Percentiles rank a stretch among this genome's conserved stretches.
These are phyloP conservation scores for Limulus polyphemus DNA, from an alignment of 2,888 invertebrate species.

Conservation along the genomic window DNA sequence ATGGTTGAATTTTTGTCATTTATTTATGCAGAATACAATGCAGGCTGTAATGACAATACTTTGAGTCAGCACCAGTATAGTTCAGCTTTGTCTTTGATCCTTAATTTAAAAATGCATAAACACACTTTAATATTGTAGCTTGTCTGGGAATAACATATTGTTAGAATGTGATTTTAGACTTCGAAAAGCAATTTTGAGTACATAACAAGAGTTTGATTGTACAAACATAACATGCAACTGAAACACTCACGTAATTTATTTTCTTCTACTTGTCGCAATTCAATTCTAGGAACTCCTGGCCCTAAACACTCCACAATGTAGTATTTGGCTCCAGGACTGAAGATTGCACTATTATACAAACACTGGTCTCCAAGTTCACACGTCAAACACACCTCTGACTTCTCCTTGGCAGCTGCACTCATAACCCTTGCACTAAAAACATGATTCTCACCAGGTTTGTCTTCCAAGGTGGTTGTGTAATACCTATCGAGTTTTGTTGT, in stretches of 20 bases:
- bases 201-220: too few relatives aligned
- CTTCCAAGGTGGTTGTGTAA: slow-evolving; percentile 73
- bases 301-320: not conserved
- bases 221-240: not conserved
- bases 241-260: slow-evolving; percentile 2
- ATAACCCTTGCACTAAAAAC: slow-evolving; percentile 66
- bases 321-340: not conserved
- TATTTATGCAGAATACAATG: too few relatives aligned
- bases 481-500: slow-evolving; percentile 61
- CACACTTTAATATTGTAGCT: too few relatives aligned
- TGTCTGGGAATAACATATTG: too few relatives aligned
- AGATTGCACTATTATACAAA: not conserved
- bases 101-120: too few relatives aligned
- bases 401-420: slow-evolving; percentile 53
- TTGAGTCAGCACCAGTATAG: too few relatives aligned
- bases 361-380: not conserved
- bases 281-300: slow-evolving; percentile 1
- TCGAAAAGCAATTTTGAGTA: too few relatives aligned
- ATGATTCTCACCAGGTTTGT: slow-evolving; percentile 73
- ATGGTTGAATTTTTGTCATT: too few relatives aligned
- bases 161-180: too few relatives aligned
- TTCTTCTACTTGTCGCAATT: not conserved
- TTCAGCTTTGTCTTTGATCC: too few relatives aligned
- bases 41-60: too few relatives aligned
- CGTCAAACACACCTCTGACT: slow-evolving; percentile 46